Base-by-base conservation (phyloP, 1,140 invertebrate species). In the Rhysida immarginata region DNA sequence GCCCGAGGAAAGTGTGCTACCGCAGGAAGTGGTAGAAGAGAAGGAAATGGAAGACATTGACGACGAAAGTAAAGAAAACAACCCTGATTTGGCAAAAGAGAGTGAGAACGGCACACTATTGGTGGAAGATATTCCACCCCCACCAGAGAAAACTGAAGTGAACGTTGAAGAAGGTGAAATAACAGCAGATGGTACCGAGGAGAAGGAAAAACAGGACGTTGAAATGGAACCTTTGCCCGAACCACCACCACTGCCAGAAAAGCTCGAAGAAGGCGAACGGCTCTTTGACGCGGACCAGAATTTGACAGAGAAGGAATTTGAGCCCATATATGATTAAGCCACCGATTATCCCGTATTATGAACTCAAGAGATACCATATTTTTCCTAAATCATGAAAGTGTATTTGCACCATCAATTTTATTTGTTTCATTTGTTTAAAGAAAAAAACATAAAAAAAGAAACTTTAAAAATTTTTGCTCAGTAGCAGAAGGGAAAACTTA, bases 251-350 rank as follows among this genome's bases (percentile, higher is more conserved):
- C 35, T 13, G 35, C 11, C 35, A n/a, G 35, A 41, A 13, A 41
- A 13, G n/a, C 11, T n/a, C 35, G 41, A 29, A 26, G 52, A 20
- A 11, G 26, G 16, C 1, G 27, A 20, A 64, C 41, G 5, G 82
- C 78, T 20, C 71, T 46, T 61, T 75, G 2, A 88, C 75, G 1
- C n/a, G n/a, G n/a, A n/a, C n/a, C n/a, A n/a, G n/a, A n/a, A n/a
- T n/a, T 41, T 41, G n/a, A n/a, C 35, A 11, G 35, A 41, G n/a
- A 41, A 41, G n/a, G 35, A 41, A n/a, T 41, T 41, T 41, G 35
- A 41, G n/a, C 35, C 35, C n/a, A 41, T 41, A 41, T 41, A 41
- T n/a, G 35, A 41, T n/a, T 41, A 41, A 41, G 35, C 35, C 11
- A 11, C 35, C 35, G 11, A 11, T 41, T 41, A 41, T 41, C n/a